Percentiles rank a stretch among this genome's conserved stretches.
Conservation (phyloP, 2,888 invertebrate species). For the Ophonus ardosiacus region DNA sequence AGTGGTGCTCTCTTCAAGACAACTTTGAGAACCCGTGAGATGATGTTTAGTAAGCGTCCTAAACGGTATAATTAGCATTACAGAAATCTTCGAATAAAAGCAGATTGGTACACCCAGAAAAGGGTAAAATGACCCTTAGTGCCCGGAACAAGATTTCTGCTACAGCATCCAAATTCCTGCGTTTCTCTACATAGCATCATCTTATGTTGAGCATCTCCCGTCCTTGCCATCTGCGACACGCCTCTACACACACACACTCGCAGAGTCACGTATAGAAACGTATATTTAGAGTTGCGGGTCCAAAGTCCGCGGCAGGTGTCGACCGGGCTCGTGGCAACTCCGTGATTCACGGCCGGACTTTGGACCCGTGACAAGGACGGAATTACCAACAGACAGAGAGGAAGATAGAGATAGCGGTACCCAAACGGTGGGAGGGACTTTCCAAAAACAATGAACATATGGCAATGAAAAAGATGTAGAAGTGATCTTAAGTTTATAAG, state of each 20-base stretch:
- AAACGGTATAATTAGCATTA: too few relatives aligned
- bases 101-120: too few relatives aligned
- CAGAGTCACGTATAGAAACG: background rate
- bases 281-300: constrained; percentile 70
- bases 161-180: background rate
- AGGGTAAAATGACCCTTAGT: background rate
- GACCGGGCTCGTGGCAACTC: constrained; percentile 58
- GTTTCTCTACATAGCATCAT: background rate
- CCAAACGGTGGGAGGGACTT: constrained; percentile 48
- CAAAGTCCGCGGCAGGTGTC: constrained; percentile 76
- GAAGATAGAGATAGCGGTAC: constrained; percentile 56
- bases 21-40: too few relatives aligned
- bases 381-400: constrained; percentile 7
- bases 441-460: constrained; percentile 17
- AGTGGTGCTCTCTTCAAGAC: too few relatives aligned
- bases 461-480: background rate
- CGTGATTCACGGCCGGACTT: constrained; percentile 66
- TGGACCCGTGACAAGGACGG: constrained; percentile 65
- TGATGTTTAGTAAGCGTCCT: too few relatives aligned
- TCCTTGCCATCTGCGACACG: constrained; percentile 15
- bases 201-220: background rate
- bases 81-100: too few relatives aligned
- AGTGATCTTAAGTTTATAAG: too few relatives aligned
- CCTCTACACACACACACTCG: constrained; percentile 32
- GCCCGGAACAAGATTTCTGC: background rate